Conservation (phyloP, 2,888 invertebrate genomes). For the Melipona beecheii region DNA sequence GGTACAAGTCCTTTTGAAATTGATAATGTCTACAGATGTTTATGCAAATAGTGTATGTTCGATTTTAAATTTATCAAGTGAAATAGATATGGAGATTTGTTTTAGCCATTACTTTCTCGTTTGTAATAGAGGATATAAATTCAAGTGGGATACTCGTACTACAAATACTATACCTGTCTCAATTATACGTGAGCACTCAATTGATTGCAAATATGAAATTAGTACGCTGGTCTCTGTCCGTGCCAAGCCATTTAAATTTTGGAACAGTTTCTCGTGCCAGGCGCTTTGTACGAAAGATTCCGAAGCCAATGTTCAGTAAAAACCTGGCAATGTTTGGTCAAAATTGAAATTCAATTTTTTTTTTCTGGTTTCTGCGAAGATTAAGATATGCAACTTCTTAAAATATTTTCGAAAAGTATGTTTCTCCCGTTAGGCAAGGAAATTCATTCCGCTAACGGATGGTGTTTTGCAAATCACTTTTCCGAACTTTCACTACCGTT, state of each 20-base stretch:
- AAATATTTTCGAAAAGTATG: not conserved
- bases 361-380: no score
- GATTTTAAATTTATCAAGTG: no score
- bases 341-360: not conserved
- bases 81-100: no score
- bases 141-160: no score
- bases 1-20: no score
- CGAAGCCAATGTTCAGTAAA: conserved; percentile 26
- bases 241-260: conserved; percentile 29
- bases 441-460: not conserved
- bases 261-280: conserved; percentile 32
- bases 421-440: not conserved
- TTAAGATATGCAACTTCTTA: no score
- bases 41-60: no score
- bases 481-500: conserved; percentile 2
- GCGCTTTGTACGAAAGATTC: conserved; percentile 27
- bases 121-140: no score
- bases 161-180: no score
- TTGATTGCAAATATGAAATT: conserved; percentile 20
- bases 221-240: not conserved
- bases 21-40: no score
- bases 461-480: not conserved
- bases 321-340: not conserved
- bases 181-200: not conserved
- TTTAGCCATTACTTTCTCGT: no score